Base-by-base conservation (phyloP, 1,140 invertebrate genomes). In the Drosophila elegans region DNA sequence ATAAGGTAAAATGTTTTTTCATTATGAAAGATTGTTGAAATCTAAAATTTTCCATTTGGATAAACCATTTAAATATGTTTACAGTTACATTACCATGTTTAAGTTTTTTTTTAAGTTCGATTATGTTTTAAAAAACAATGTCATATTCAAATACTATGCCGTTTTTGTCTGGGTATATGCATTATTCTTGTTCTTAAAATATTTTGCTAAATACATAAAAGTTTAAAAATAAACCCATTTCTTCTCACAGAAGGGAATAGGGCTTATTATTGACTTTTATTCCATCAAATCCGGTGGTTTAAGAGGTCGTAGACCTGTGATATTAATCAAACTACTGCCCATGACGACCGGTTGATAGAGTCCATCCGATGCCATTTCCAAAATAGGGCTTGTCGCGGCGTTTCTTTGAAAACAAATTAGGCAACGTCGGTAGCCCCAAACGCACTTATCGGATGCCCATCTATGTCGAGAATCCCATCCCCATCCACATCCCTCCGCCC, bases 361-460 rank as follows among this genome's bases (percentile, higher is more conserved):
- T 45, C 41, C 44, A 72, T 71, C 29, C 44, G 54, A 38, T 53
- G 64, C 66, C 67, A 57, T 57, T 62, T 61, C 66, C 76, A 72
- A 78, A 72, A 39, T 56, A 63, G 55, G 49, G 44, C 45, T 72
- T 63, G 66, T 48, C 69, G 80, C 76, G 80, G 63, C 60, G 44
- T 60, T 55, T 86, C 82, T 85, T 84, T 86, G 82, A 85, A 78
- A 85, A 81, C 61, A 59, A 81, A 69, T 85, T 69, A 77, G 73
- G 74, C 74, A 76, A 38, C 42, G 62, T 67, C 74, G 73, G 60
- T 63, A 52, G 63, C 74, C 69, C 74, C 69, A 72, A 68, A 59
- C 38, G 38, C 53, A 72, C 78, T 86, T 86, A 86, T 86, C 82
- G 60, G 59, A 53, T 49, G 55, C 60, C 64, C 52, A 85, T 85